Conservation (phyloP, 2,888 invertebrate species). For the Dynastes maya region DNA sequence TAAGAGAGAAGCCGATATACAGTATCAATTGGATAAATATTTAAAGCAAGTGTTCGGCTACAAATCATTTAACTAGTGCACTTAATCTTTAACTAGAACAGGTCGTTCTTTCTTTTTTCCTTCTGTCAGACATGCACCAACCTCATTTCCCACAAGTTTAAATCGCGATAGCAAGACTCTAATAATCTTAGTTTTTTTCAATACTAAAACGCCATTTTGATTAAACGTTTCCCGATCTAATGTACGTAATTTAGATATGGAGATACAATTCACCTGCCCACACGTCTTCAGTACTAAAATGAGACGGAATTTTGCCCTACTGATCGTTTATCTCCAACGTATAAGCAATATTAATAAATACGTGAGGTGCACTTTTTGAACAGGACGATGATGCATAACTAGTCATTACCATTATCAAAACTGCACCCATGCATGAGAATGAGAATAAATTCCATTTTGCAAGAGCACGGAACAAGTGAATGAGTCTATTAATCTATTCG, state of each 20-base stretch:
- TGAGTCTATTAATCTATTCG: conserved; percentile 47
- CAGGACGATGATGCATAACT: conserved; percentile 48
- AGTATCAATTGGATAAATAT: too few species aligned
- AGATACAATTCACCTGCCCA: conserved; percentile 47
- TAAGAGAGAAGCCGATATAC: too few species aligned
- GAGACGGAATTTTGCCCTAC: conserved; percentile 34
- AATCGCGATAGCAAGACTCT: conserved; percentile 2
- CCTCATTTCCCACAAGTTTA: conserved; percentile 12
- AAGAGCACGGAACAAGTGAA: conserved; percentile 47
- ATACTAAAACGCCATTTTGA: conserved; percentile 20
- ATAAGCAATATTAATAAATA: conserved; percentile 45
- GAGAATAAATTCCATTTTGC: conserved; percentile 49
- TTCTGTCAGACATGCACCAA: conserved; percentile 2
- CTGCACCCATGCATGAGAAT: conserved; percentile 47
- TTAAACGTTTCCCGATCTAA: conserved; percentile 35
- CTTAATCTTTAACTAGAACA: not conserved
- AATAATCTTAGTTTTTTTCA: conserved; percentile 26
- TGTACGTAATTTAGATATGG: conserved; percentile 38
- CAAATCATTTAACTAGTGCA: not conserved
- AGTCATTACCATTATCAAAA: conserved; percentile 49
- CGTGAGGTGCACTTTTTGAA: conserved; percentile 1
- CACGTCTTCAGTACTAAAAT: conserved; percentile 44
- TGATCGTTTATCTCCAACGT: conserved; percentile 38
- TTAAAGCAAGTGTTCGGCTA: not conserved
- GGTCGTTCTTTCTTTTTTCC: too few species aligned